Percentiles rank a stretch among this genome's conserved stretches.
These are phyloP conservation scores for Pyrocoelia pectoralis DNA, from an alignment of 2,888 invertebrate genomes.

Conservation along the genomic window DNA sequence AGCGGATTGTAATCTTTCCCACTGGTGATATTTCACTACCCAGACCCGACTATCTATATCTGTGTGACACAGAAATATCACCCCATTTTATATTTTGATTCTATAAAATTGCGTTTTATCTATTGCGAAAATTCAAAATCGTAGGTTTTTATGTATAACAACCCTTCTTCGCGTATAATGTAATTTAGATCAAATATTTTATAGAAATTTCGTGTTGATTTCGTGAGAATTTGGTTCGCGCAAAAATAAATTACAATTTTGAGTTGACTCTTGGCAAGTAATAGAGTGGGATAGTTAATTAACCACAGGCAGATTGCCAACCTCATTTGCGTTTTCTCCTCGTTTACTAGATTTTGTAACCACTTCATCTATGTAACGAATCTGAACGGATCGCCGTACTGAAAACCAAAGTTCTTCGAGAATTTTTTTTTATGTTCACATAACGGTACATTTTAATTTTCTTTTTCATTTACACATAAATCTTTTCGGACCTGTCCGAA, in stretches of 20 bases:
- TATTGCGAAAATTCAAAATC: constrained; percentile 30
- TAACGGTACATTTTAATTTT: background rate
- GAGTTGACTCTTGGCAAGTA: background rate
- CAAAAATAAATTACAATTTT: background rate
- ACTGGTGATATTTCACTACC: constrained; percentile 58
- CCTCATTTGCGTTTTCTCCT: constrained; percentile 1
- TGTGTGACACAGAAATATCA: constrained; percentile 54
- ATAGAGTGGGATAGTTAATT: constrained; percentile 1
- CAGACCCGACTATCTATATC: constrained; percentile 50
- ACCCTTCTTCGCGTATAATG: background rate
- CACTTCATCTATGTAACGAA: background rate
- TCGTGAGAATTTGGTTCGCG: background rate
- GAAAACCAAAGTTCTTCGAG: background rate
- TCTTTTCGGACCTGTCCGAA: background rate
- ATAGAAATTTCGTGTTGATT: background rate
- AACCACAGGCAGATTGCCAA: constrained; percentile 1
- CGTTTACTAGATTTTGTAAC: background rate
- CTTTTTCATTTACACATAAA: background rate
- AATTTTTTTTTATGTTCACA: too few relatives aligned
- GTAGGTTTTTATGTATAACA: constrained; percentile 6
- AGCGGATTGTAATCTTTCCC: constrained; percentile 60
- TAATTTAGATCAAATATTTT: constrained; percentile 3
- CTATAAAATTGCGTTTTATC: constrained; percentile 44
- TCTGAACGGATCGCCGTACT: background rate
- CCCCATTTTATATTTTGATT: constrained; percentile 46